Evolutionary conservation across 1,140 invertebrate species (phyloP).

Genomic region (Subanguina moxae): DNA sequence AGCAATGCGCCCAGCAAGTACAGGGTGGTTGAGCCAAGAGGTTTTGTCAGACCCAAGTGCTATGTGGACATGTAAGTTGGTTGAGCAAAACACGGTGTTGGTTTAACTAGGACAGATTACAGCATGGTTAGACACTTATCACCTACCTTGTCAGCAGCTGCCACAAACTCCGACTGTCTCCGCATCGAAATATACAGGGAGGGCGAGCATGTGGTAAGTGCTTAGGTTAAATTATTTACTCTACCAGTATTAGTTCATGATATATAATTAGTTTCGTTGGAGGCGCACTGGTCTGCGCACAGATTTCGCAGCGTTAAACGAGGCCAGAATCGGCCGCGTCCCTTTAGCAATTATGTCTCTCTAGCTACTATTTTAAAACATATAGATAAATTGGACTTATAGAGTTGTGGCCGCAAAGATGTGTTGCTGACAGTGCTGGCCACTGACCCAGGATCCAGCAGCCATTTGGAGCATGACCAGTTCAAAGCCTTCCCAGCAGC

Average conservation of each 20-base stretch:
- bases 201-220: constrained; percentile 5
- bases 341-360: no score
- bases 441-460: not conserved
- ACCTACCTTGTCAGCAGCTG: not conserved
- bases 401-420: constrained; percentile 14
- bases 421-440: not conserved
- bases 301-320: no score
- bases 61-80: constrained; percentile 13
- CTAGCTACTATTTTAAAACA: no score
- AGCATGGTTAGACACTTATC: constrained; percentile 6
- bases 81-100: no score
- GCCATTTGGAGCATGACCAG: not conserved
- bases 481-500: constrained; percentile 7
- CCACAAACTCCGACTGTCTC: not conserved
- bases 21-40: constrained; percentile 6
- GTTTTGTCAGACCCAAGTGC: constrained; percentile 11
- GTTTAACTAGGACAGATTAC: not conserved
- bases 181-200: constrained; percentile 6
- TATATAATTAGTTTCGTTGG: no score
- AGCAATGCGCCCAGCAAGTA: not conserved
- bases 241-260: no score
- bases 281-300: no score
- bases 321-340: no score
- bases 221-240: no score
- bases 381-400: no score